Percentiles rank a stretch among this genome's conserved stretches.
phyloP scores from a whole-genome alignment of 2,888 invertebrate genomes.

The Aleiodes alternator region DNA sequence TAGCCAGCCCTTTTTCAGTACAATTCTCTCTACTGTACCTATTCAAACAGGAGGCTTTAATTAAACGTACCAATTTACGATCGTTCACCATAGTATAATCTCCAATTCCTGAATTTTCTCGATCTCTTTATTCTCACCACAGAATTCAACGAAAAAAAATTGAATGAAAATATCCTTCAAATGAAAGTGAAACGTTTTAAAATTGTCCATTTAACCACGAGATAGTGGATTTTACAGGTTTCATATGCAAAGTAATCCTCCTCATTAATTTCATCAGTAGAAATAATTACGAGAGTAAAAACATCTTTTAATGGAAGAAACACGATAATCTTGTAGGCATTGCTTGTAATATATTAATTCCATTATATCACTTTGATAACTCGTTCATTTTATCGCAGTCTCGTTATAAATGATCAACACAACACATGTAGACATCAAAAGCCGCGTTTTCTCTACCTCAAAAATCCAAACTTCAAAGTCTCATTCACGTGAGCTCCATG shows the following conservation, averaged over 20 bases:
- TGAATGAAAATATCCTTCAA: too few species aligned
- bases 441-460: too few species aligned
- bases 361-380: background rate
- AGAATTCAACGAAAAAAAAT: conserved; percentile 31
- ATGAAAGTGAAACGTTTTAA: background rate
- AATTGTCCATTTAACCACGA: conserved; percentile 46
- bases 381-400: too few species aligned
- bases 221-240: conserved; percentile 37
- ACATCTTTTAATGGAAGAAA: background rate
- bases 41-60: conserved; percentile 51
- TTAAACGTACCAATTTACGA: conserved; percentile 57
- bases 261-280: conserved; percentile 44
- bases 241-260: conserved; percentile 46
- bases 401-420: too few species aligned
- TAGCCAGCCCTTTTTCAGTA: conserved; percentile 34
- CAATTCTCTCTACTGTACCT: conserved; percentile 17
- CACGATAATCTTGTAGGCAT: background rate
- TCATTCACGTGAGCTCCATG: background rate
- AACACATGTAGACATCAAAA: too few species aligned
- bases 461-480: background rate
- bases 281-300: background rate
- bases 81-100: conserved; percentile 34
- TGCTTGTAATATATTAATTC: background rate
- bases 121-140: conserved; percentile 31
- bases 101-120: conserved; percentile 20